Base-by-base conservation (phyloP, 2,113 vertebrate genomes). In the Telmatochromis sp. region DNA sequence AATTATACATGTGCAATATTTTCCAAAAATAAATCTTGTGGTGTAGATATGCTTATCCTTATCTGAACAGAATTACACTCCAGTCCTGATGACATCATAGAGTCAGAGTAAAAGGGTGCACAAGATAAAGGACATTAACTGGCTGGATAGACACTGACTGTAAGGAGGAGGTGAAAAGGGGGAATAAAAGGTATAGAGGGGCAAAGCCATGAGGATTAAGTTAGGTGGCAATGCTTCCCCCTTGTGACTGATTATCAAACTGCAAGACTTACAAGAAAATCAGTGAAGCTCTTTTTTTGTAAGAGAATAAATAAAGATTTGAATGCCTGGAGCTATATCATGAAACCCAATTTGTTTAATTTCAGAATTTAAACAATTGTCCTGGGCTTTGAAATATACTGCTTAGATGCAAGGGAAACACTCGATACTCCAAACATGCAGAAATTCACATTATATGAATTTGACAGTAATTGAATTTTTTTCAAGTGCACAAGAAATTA, bases 201-300 rank as follows among this genome's bases (percentile, higher is more conserved):
- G 28, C 28, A 82, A 87, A 91, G 79, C 83, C 35, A 55, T 12
- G 53, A 17, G 21, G 79, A 87, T 92, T 89, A 86, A 65, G 31
- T 81, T 23, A 23, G 57, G 87, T 83, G 91, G 79, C 58, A 78
- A 84, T 94, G 85, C 84, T 88, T 89, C 92, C 91, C 93, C 89
- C 95, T 93, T 73, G 89, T 94, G 94, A 87, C 85, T n/a, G 42
- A 81, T 86, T 88, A 82, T 47, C 42, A 86, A 92, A 94, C 83
- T 93, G 90, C 92, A 91, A 23, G 68, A 19, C 13, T 84, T 37
- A 26, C 13, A 13, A 65, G 50, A 81, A 80, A 42, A 35, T 73
- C 13, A 11, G 23, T 75, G 14, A 26, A 26, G 9, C 14, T 73
- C 14, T 42, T 47, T 73, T 42, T 73, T 11, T 73, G 68, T 73